These are phyloP conservation scores for Lordiphosa collinella DNA, from an alignment of 1,140 invertebrate genomes.

Conservation along the genomic window DNA sequence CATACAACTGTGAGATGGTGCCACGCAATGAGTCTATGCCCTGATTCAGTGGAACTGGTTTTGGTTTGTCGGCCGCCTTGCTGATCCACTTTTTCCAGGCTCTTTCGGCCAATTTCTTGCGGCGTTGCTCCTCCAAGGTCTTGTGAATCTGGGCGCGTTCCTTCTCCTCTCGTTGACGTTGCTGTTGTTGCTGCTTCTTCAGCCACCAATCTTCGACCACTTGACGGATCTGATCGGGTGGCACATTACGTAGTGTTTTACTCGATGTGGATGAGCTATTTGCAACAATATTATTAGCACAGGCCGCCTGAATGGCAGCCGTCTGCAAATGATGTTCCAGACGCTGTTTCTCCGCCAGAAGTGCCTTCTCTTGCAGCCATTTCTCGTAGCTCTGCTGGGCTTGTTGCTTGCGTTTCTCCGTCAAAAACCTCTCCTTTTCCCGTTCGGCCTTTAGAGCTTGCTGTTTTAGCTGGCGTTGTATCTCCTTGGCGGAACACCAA, in stretches of 20 bases:
- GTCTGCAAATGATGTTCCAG: conserved; percentile 17
- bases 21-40: conserved; percentile 54
- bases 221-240: conserved; percentile 32
- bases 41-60: conserved; percentile 64
- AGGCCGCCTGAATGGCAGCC: not conserved
- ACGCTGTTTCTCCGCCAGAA: conserved; percentile 15
- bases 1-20: conserved; percentile 45
- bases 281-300: not conserved
- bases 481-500: conserved; percentile 43
- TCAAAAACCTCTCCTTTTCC: not conserved
- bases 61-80: conserved; percentile 45
- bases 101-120: conserved; percentile 22
- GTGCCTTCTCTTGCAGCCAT: conserved; percentile 35
- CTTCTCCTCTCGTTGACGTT: conserved; percentile 22
- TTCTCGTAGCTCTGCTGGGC: conserved; percentile 35
- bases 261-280: too few species aligned
- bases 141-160: not conserved
- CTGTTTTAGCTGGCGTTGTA: conserved; percentile 4
- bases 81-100: conserved; percentile 51
- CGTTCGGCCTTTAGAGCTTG: conserved; percentile 3
- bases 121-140: conserved; percentile 17
- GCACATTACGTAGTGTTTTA: conserved; percentile 15
- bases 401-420: conserved; percentile 24
- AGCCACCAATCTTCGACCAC: conserved; percentile 46
- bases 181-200: conserved; percentile 35